These are phyloP conservation scores for Mellivora capensis DNA, from an alignment of 2,113 vertebrate species.

Conservation along the genomic window DNA sequence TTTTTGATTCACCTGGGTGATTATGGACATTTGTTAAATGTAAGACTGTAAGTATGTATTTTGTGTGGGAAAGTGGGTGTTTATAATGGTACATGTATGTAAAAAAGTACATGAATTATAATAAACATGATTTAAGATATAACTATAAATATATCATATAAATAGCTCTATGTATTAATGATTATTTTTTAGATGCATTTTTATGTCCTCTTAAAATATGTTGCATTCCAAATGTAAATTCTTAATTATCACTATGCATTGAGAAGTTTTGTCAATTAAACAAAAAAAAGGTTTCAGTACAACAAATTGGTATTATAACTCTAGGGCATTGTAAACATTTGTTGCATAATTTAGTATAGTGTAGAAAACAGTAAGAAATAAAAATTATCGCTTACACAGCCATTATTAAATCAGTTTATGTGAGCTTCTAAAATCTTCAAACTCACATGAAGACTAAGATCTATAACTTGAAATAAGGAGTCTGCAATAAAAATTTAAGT, in stretches of 20 bases:
- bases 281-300: not conserved
- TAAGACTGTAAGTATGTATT: not conserved
- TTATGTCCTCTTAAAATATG: not conserved
- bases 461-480: constrained; percentile 37
- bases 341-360: constrained; percentile 8
- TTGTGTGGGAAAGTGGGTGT: not conserved
- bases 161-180: not conserved
- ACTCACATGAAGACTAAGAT: not conserved
- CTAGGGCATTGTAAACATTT: constrained; percentile 4
- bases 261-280: constrained; percentile 18
- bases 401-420: constrained; percentile 37
- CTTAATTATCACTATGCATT: not conserved
- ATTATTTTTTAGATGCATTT: not conserved
- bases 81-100: not conserved
- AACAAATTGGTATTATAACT: not conserved
- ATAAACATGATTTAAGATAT: not conserved
- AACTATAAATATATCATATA: not conserved
- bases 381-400: not conserved
- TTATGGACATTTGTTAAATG: not conserved
- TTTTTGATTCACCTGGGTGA: not conserved
- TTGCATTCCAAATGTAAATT: not conserved
- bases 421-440: constrained; percentile 29
- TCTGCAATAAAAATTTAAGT: constrained; percentile 44
- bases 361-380: constrained; percentile 31
- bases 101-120: not conserved